phyloP scores from a whole-genome alignment of 2,888 invertebrate genomes.

The Smittia aterrima region DNA sequence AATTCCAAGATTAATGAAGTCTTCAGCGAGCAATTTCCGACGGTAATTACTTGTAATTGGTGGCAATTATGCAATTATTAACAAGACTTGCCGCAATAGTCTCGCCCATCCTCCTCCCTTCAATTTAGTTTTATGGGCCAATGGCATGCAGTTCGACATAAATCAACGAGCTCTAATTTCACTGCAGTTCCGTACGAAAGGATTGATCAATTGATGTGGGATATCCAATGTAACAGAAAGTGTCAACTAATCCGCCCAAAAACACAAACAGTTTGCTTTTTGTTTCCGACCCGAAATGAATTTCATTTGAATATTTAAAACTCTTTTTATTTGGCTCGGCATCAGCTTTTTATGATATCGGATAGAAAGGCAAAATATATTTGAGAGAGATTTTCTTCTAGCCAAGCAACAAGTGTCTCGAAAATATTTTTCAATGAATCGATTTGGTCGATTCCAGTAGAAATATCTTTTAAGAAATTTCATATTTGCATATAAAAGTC shows the following conservation, averaged over 20 bases:
- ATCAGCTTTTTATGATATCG: not conserved
- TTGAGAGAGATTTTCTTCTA: not conserved
- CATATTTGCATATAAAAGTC: too few relatives aligned
- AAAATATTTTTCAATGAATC: not conserved
- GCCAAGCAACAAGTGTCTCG: slow-evolving; percentile 5
- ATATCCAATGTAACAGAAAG: not conserved
- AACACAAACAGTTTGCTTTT: not conserved
- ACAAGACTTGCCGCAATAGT: not conserved
- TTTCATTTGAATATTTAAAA: slow-evolving; percentile 15
- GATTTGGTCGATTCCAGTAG: not conserved
- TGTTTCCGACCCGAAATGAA: slow-evolving; percentile 10
- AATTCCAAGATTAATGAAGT: slow-evolving; percentile 7
- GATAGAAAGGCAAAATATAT: not conserved
- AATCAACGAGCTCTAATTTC: slow-evolving; percentile 3
- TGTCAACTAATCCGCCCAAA: not conserved
- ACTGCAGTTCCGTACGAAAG: not conserved
- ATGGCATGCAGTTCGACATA: slow-evolving; percentile 20
- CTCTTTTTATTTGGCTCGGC: not conserved
- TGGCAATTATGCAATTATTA: not conserved
- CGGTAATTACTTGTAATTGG: not conserved
- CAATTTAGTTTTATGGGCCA: not conserved
- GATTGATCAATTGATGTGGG: not conserved
- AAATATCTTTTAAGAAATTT: too few relatives aligned
- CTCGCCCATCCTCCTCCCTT: not conserved
- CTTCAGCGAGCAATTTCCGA: slow-evolving; percentile 10